Evolutionary conservation across 2,113 vertebrate species (phyloP).

Genomic region (Arenaria interpres): DNA sequence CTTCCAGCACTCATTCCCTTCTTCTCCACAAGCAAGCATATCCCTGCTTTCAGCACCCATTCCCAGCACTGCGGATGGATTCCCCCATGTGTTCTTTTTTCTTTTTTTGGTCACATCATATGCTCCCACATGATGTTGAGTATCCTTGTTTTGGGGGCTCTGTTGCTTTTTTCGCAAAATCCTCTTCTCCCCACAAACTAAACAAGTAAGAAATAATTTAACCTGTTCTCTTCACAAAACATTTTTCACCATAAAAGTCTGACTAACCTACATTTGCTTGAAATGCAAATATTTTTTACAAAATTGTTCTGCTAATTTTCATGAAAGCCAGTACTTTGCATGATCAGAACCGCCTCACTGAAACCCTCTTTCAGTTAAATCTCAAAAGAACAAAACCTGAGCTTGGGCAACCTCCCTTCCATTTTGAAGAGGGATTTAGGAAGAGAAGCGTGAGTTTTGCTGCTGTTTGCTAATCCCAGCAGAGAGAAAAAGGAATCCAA

Average conservation of each 20-base stretch:
- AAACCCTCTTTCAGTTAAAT: background rate
- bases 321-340: background rate
- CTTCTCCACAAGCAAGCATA: background rate
- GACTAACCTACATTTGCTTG: background rate
- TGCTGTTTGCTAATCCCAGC: slow-evolving; percentile 27
- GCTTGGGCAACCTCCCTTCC: background rate
- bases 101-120: background rate
- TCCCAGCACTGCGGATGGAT: background rate
- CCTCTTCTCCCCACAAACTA: background rate
- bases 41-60: background rate
- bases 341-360: background rate
- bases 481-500: slow-evolving; percentile 27
- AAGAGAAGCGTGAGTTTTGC: slow-evolving; percentile 1
- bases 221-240: background rate
- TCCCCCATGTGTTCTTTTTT: background rate
- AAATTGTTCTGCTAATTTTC: slow-evolving; percentile 13
- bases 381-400: slow-evolving; percentile 22
- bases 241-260: background rate
- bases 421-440: slow-evolving; percentile 19
- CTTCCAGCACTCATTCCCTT: background rate
- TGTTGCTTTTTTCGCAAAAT: background rate
- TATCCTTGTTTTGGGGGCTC: background rate
- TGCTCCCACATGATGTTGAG: background rate
- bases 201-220: background rate
- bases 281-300: slow-evolving; percentile 16